Evolutionary conservation across 2,113 vertebrate genomes (phyloP).

Genomic region (Bambusicola thoracicus): DNA sequence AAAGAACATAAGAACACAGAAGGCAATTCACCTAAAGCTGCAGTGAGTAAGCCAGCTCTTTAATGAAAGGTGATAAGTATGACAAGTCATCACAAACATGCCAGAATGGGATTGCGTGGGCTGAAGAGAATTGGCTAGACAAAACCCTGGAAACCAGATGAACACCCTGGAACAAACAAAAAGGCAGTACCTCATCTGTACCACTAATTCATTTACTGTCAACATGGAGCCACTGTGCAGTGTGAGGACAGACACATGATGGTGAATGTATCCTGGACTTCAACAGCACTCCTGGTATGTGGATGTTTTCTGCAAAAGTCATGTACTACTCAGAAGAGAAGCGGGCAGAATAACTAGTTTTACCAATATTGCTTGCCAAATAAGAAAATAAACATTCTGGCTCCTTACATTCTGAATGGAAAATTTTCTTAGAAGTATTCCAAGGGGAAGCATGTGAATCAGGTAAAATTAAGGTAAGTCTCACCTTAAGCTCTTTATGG

Average conservation of each 20-base stretch:
- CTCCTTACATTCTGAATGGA: not conserved
- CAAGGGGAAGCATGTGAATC: not conserved
- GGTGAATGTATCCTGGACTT: not conserved
- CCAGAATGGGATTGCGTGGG: not conserved
- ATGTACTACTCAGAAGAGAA: not conserved
- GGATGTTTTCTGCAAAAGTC: not conserved
- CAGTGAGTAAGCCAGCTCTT: not conserved
- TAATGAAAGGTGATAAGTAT: not conserved
- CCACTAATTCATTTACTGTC: not conserved
- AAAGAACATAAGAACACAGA: not conserved
- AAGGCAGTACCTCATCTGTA: rapidly evolving
- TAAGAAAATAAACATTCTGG: not conserved
- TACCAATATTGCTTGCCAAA: not conserved
- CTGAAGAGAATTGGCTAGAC: not conserved
- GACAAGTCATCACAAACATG: not conserved
- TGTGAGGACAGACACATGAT: not conserved
- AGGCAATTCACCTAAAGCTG: not conserved
- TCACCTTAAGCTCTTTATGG: not conserved
- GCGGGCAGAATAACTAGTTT: not conserved
- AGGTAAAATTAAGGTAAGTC: not conserved
- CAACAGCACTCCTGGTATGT: not conserved
- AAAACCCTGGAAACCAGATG: not conserved
- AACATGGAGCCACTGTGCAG: not conserved
- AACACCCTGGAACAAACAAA: not conserved
- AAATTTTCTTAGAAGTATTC: not conserved